phyloP scores from a whole-genome alignment of 2,797 vertebrate species.

The Antennarius maculatus region DNA sequence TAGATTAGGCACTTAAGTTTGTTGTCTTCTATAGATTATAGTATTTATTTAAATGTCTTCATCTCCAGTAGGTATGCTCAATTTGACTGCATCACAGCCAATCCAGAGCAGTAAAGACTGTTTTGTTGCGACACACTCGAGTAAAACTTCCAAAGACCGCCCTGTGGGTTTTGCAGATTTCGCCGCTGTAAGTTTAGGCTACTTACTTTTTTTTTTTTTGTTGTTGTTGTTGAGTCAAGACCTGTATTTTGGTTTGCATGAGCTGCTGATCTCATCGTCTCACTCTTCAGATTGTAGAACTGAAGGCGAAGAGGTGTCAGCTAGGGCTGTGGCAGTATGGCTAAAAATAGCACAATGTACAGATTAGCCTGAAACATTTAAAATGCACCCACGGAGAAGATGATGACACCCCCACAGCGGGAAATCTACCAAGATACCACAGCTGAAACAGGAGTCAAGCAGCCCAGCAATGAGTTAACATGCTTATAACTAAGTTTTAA shows the following conservation, averaged over 20 bases:
- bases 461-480: too few species aligned
- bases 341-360: too few species aligned
- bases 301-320: slow-evolving; percentile 29
- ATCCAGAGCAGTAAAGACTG: slow-evolving; percentile 86
- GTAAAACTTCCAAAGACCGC: slow-evolving; percentile 86
- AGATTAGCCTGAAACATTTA: too few species aligned
- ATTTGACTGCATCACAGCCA: slow-evolving; percentile 83
- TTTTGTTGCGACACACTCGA: slow-evolving; percentile 84
- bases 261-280: slow-evolving; percentile 45
- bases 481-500: too few species aligned
- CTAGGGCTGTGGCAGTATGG: neutral
- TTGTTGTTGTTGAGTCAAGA: slow-evolving; percentile 11
- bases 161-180: slow-evolving; percentile 89
- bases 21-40: slow-evolving; percentile 14
- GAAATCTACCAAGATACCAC: too few species aligned
- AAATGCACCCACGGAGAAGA: too few species aligned
- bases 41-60: slow-evolving; percentile 58
- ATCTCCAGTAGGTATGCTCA: slow-evolving; percentile 84
- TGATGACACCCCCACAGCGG: too few species aligned
- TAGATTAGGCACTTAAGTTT: slow-evolving; percentile 4
- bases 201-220: slow-evolving; percentile 49
- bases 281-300: slow-evolving; percentile 22
- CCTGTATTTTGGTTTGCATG: slow-evolving; percentile 45
- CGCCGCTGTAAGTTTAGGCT: slow-evolving; percentile 89
- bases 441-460: too few species aligned